phyloP scores from a whole-genome alignment of 2,888 invertebrate genomes.

The Parapristionchus giblindavisi region DNA sequence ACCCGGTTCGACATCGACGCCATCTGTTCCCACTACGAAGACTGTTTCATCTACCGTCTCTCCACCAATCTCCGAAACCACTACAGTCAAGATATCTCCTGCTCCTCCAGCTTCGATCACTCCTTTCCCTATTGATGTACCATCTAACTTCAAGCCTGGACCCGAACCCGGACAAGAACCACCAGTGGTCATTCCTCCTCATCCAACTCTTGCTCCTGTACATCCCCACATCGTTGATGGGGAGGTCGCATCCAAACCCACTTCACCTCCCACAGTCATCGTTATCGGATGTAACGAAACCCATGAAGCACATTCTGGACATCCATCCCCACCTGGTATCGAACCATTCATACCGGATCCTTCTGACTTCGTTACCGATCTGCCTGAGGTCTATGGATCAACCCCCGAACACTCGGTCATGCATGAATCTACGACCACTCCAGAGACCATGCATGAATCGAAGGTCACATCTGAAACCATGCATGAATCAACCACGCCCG shows the following conservation, averaged over 20 bases:
- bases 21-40: not conserved
- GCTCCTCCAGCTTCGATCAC: not conserved
- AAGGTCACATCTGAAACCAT: constrained; percentile 1
- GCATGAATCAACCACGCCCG: constrained; percentile 26
- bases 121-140: constrained; percentile 34
- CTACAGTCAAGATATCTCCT: not conserved
- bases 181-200: constrained; percentile 15
- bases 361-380: constrained; percentile 18
- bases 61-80: not conserved
- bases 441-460: not conserved
- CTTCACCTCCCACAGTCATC: constrained; percentile 16
- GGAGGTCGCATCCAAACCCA: constrained; percentile 3
- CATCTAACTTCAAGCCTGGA: constrained; percentile 26
- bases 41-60: not conserved
- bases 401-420: not conserved
- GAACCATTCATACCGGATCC: constrained; percentile 25
- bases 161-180: constrained; percentile 22
- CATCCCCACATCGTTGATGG: constrained; percentile 25
- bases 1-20: not conserved
- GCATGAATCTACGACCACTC: not conserved
- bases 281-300: constrained; percentile 28
- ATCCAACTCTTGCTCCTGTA: constrained; percentile 1
- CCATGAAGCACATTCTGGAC: not conserved
- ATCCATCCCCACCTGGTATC: constrained; percentile 14
- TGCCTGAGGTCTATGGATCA: constrained; percentile 32